Base-by-base conservation (phyloP, 2,888 invertebrate genomes). In the Melanotus villosus region DNA sequence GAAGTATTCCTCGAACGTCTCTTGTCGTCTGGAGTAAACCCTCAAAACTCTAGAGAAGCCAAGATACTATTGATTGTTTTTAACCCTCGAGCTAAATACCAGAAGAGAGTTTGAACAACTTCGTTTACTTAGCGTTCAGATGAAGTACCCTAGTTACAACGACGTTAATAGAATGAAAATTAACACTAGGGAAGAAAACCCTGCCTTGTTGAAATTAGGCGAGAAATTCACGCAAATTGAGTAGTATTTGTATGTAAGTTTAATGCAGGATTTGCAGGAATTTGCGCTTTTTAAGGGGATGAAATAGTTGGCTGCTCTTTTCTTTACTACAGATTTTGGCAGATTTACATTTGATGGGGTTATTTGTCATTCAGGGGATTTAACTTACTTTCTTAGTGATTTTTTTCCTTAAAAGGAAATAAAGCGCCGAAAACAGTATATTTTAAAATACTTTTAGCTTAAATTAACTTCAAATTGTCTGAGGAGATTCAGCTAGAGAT, bases 51-150 rank as follows among this genome's bases (percentile, higher is more conserved):
- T 43, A 19, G 18, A 56, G 41, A 41, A 54, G 43, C 38, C 38
- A 62, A 62, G 63, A 41, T 30, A 10, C 41, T 56, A 64, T 64
- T 21, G 64, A 64, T 64, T 62, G 23, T 23, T 62, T 50, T 59
- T 43, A 23, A 38, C 4, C 62, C 43, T 32, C 30, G 14, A 45
- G 18, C 45, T 26, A 32, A 59, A 59, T 30, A 23, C 45, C 12
- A n/a, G 19, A 10, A 19, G 21, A n/a, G 30, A n/a, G 45, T 45
- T 60, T 60, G 26, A 19, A 43, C 32, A 14, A 32, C 30, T 32
- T 34, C 45, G 19, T 60, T 45, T 60, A 18, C 32, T n/a, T 23
- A 12, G 14, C 12, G n/a, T 12, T 12, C n/a, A 9, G 38, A 41
- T 57, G 21, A 57, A 23, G 21, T 23, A 41, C 14, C 12, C 23